Percentiles rank a stretch among this genome's conserved stretches.
Evolutionary conservation across 2,113 vertebrate genomes (phyloP).

Genomic region (Sorex araneus): DNA sequence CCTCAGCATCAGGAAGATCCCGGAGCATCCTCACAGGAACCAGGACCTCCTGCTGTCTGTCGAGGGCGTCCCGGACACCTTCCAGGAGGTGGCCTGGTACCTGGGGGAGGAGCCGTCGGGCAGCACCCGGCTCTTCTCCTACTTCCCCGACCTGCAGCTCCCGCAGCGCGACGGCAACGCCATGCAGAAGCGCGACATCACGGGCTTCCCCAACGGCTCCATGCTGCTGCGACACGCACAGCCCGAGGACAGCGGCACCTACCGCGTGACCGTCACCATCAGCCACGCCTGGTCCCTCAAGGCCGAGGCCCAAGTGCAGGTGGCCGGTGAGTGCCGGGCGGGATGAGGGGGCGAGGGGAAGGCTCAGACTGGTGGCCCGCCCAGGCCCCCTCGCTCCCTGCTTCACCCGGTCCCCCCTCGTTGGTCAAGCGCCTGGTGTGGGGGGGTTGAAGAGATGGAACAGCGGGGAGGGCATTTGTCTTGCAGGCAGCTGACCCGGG

Average conservation of each 20-base stretch:
- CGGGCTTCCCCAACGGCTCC: slow-evolving; percentile 77
- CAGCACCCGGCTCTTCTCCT: slow-evolving; percentile 69
- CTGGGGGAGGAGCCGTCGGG: slow-evolving; percentile 60
- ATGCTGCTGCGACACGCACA: slow-evolving; percentile 42
- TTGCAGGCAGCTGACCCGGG: no score
- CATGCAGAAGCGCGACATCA: slow-evolving; percentile 54
- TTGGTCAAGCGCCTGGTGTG: neutral
- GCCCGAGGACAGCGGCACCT: slow-evolving; percentile 61
- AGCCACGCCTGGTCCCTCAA: slow-evolving; percentile 71
- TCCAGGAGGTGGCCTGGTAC: slow-evolving; percentile 79
- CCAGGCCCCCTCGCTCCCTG: neutral
- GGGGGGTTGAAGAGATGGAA: no score
- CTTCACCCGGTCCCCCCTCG: fast-evolving
- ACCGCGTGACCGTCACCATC: slow-evolving; percentile 68
- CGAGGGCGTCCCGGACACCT: slow-evolving; percentile 60
- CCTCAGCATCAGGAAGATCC: slow-evolving; percentile 75
- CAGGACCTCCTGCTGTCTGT: slow-evolving; percentile 76
- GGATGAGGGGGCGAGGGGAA: neutral
- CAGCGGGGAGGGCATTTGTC: no score
- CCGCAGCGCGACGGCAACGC: slow-evolving; percentile 65
- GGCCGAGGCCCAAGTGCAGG: slow-evolving; percentile 63
- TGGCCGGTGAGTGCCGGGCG: slow-evolving; percentile 56
- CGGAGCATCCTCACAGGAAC: slow-evolving; percentile 71
- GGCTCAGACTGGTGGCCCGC: neutral
- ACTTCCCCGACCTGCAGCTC: slow-evolving; percentile 52